Evolutionary conservation across 2,797 vertebrate species (phyloP).

Genomic region (Podarcis lilfordi): DNA sequence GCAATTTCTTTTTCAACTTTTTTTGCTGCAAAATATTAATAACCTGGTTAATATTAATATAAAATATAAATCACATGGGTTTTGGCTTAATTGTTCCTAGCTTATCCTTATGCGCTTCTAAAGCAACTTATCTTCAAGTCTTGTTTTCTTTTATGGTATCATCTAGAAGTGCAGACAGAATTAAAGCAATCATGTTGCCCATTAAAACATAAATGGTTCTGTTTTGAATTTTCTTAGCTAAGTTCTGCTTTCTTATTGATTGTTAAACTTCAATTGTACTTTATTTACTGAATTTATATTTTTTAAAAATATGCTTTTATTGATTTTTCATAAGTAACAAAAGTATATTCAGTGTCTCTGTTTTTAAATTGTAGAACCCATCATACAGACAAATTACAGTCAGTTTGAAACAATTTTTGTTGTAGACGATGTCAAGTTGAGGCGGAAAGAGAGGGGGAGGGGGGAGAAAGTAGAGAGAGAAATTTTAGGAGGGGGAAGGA

Average conservation of each 20-base stretch:
- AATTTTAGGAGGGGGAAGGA: too few species aligned
- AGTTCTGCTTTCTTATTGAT: background rate
- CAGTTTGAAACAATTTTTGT: too few species aligned
- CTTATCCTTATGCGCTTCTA: background rate
- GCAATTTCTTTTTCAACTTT: background rate
- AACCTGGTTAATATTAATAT: background rate
- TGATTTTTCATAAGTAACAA: too few species aligned
- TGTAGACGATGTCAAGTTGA: too few species aligned
- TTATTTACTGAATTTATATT: background rate
- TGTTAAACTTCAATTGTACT: background rate
- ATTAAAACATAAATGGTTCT: background rate
- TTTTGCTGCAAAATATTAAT: background rate
- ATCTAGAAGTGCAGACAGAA: background rate
- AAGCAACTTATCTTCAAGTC: background rate
- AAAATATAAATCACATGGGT: background rate
- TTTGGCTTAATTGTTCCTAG: background rate
- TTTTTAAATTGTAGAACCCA: too few species aligned
- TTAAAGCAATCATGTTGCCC: background rate
- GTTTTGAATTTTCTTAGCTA: background rate
- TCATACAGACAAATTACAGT: too few species aligned
- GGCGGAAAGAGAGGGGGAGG: too few species aligned
- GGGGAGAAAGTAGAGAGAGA: too few species aligned
- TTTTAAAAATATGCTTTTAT: background rate
- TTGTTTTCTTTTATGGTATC: background rate
- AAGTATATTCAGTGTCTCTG: too few species aligned